These are phyloP conservation scores for Chamaea fasciata DNA, from an alignment of 2,113 vertebrate species.

Conservation along the genomic window DNA sequence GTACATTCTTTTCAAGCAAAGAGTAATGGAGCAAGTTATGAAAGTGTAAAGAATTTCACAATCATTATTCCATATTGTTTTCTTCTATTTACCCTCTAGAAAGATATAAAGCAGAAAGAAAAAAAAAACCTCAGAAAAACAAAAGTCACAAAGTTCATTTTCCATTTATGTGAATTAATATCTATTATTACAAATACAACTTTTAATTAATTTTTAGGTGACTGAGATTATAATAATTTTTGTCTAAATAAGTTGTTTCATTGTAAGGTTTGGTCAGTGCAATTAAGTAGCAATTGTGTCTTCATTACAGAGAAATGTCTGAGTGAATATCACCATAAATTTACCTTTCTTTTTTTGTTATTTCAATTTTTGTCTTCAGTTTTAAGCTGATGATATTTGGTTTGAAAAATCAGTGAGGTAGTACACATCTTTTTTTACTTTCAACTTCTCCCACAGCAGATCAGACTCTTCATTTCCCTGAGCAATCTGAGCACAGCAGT, in stretches of 20 bases:
- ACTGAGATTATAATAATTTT: not conserved
- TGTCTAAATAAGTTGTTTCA: not conserved
- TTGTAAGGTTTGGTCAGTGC: not conserved
- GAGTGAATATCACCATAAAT: not conserved
- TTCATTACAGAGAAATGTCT: not conserved
- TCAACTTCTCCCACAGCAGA: not conserved
- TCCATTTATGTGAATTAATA: not conserved
- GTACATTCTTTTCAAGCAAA: not conserved
- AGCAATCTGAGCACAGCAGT: not conserved
- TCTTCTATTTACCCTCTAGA: not conserved
- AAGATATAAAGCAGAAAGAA: not conserved
- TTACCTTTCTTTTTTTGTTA: not conserved
- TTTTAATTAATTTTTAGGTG: not conserved
- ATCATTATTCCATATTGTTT: not conserved
- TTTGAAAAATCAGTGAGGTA: not conserved
- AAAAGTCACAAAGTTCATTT: not conserved
- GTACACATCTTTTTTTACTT: not conserved
- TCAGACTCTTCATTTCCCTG: not conserved
- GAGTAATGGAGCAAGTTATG: not conserved
- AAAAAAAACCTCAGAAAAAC: not conserved
- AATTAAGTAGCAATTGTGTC: not conserved
- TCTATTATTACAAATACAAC: not conserved
- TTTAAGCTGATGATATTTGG: not conserved
- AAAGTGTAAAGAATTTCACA: not conserved
- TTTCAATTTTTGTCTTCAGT: not conserved